Evolutionary conservation across 2,888 invertebrate genomes (phyloP), one percentile per base, ranked within the genome.

Genomic region (Nomada fucata): DNA sequence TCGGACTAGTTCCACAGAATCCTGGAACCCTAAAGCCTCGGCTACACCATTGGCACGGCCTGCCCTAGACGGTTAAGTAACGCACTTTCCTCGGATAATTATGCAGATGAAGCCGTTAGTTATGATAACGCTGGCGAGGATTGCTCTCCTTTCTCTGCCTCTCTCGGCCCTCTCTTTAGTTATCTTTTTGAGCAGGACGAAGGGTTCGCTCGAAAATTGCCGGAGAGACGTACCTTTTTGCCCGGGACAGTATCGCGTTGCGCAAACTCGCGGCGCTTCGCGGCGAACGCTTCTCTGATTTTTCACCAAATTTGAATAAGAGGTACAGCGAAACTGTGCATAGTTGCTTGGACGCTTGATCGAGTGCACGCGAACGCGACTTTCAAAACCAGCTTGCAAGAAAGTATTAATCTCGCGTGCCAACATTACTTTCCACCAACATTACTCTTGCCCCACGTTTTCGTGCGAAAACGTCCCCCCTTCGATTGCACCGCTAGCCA

Each of bases 51-150:
- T 81, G 73, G 79, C 72, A 70, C 83, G 71, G 74, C 83, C 69
- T 79, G 78, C 75, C 72, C 80, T 76, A 70, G 81, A 80, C 86
- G 82, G 77, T 79, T 85, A 91, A 92, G 91, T 91, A 91, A 91
- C 90, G 89, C 89, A 91, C 91, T 92, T 92, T 91, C 89, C 89
- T 60, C 78, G 91, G 91, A 92, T 93, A 92, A 93, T 92, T 93
- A 93, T 92, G 92, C 88, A 92, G 92, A 92, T 92, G 91, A 91
- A 91, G 89, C 89, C 90, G 92, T 91, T 92, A 91, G 92, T 92
- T 92, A 91, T 91, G 91, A 91, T 91, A 91, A 92, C 90, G 90
- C 87, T 85, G 84, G 79, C 86, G 87, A 88, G 88, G 85, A 85
- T 83, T 81, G 72, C 70, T 79, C 79, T 70, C 60, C 60, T 53